phyloP scores from a whole-genome alignment of 2,113 vertebrate species.

The Toxotes jaculatrix region DNA sequence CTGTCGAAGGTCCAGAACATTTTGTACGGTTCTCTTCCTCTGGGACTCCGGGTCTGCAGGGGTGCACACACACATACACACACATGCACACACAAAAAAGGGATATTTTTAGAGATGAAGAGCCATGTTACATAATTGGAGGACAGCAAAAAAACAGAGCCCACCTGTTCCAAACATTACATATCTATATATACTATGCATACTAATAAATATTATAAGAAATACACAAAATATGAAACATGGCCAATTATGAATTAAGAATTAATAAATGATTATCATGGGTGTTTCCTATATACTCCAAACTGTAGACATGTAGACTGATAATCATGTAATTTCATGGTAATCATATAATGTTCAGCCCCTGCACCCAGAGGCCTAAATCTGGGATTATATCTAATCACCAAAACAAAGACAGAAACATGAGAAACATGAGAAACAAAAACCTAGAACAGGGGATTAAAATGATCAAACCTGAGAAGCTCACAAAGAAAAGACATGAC shows the following conservation, averaged over 20 bases:
- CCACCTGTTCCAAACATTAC: background rate
- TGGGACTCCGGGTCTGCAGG: constrained; percentile 93
- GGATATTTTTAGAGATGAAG: constrained; percentile 28
- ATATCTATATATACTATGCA: background rate
- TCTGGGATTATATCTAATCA: constrained; percentile 25
- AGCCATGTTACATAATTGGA: background rate
- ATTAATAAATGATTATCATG: background rate
- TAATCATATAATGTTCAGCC: background rate
- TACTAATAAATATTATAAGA: background rate
- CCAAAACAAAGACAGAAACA: constrained; percentile 17
- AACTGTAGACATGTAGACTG: background rate
- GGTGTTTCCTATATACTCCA: background rate
- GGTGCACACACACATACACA: constrained; percentile 5
- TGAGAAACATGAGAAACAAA: background rate
- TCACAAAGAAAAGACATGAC: background rate
- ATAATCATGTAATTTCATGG: background rate
- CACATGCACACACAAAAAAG: background rate
- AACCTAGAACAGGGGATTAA: background rate
- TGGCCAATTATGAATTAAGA: background rate
- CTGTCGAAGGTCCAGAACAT: constrained; percentile 96
- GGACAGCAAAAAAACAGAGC: background rate
- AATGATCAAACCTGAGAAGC: background rate
- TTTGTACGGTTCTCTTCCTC: constrained; percentile 96
- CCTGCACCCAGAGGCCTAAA: background rate
- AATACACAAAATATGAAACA: background rate